Base-by-base conservation (phyloP, 1,140 invertebrate genomes). In the Drosophila hydei region DNA sequence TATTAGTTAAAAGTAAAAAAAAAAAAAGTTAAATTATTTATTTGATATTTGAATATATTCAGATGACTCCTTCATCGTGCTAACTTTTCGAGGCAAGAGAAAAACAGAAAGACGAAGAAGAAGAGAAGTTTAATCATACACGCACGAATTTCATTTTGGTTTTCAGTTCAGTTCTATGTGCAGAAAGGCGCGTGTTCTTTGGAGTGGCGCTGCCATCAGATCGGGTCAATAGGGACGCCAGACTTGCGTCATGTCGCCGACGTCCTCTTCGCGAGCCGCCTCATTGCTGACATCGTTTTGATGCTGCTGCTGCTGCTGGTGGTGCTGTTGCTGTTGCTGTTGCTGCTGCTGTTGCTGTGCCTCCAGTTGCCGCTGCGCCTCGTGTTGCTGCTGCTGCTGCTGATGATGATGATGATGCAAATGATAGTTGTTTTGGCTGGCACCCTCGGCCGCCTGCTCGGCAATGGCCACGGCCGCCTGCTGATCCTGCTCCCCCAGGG, bases 201-300 rank as follows among this genome's bases (percentile, higher is more conserved):
- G 23, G n/a, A 38, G 16, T 7, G 72, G 42, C 42, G 59, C 55
- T 33, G 51, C 33, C 11, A 76, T 48, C 21, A 72, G 63, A 65
- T 77, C 79, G 64, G 74, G 81, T 92, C 89, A 92, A 88, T 93
- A 93, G 56, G 92, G 92, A 72, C 92, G 90, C 92, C 92, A 93
- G 33, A 93, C 92, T 55, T 84, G 87, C 4, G 90, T 84, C 68
- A 92, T 67, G 63, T 91, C 88, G 9, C 76, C 79, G 18, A 91
- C 87, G 36, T 89, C 85, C 54, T 90, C 90, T 5, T 77, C 79
- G n/a, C 89, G 72, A 9, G 77, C 54, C 6, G 71, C 36, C 18
- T 89, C 85, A 23, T 67, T 69, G 5, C 60, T 72, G 3, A 77
- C 70, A 30, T 60, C 75, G 23, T 18, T 62, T 14, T 50, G 72